A percentile compares a stretch with the other conserved stretches of the same genome.
These are phyloP conservation scores for Coranthus polyacanthus DNA, from an alignment of 2,797 vertebrate genomes.

Conservation along the genomic window DNA sequence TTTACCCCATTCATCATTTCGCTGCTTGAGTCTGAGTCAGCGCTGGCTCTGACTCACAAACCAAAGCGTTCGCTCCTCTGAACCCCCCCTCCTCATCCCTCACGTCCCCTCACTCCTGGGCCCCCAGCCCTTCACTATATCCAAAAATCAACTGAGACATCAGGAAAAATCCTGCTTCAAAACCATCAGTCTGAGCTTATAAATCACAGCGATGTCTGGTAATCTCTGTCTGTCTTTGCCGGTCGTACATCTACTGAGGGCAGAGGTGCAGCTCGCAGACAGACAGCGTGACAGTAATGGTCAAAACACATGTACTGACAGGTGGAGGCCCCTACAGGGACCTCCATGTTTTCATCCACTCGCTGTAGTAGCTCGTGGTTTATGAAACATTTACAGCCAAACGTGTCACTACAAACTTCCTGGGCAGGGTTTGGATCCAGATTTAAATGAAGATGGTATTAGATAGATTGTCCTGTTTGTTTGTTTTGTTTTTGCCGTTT, in stretches of 20 bases:
- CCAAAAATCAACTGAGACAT: conserved; percentile 54
- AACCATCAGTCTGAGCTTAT: conserved; percentile 34
- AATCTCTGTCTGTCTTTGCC: conserved; percentile 23
- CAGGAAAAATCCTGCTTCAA: conserved; percentile 25
- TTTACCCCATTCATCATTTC: conserved; percentile 71
- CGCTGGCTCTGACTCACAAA: conserved; percentile 66
- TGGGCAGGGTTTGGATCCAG: no score
- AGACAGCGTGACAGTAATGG: conserved; percentile 35
- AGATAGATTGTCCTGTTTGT: no score
- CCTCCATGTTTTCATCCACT: no score
- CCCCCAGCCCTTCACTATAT: conserved; percentile 12
- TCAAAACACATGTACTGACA: conserved; percentile 72
- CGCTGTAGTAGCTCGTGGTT: no score
- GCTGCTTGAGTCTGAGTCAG: conserved; percentile 54
- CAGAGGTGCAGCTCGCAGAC: conserved; percentile 24
- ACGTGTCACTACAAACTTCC: no score
- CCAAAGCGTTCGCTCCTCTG: conserved; percentile 35
- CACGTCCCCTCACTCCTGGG: conserved; percentile 5
- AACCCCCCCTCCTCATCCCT: conserved; percentile 21
- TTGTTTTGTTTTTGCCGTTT: no score
- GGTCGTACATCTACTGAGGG: conserved; percentile 37
- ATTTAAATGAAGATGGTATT: no score
- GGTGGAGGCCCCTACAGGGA: conserved; percentile 51
- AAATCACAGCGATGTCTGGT: conserved; percentile 49
- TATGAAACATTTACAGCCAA: no score